These are phyloP conservation scores for Dorcus hopei DNA, from an alignment of 2,888 invertebrate genomes.

Conservation along the genomic window DNA sequence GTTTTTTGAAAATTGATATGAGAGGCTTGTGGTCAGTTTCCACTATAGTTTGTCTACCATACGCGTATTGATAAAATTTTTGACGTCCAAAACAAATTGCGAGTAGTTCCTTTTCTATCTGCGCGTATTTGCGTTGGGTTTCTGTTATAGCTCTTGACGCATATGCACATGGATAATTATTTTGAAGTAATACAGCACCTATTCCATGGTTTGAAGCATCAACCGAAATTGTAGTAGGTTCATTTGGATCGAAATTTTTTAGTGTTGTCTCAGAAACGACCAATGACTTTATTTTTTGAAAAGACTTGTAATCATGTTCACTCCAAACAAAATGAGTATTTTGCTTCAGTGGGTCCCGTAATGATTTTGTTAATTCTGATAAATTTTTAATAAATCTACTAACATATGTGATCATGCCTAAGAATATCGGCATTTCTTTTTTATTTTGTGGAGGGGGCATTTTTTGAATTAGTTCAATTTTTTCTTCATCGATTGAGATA, in stretches of 20 bases:
- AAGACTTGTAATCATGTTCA: not conserved
- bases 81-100: slow-evolving; percentile 23
- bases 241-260: not conserved
- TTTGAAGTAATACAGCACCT: slow-evolving; percentile 28
- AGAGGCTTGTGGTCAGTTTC: no score
- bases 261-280: not conserved
- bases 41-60: slow-evolving; percentile 14
- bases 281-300: slow-evolving; percentile 2
- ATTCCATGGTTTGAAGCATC: slow-evolving; percentile 31
- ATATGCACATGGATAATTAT: slow-evolving; percentile 30
- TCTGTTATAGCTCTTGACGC: slow-evolving; percentile 30
- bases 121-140: slow-evolving; percentile 30
- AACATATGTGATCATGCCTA: slow-evolving; percentile 13
- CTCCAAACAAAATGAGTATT: not conserved
- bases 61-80: slow-evolving; percentile 29
- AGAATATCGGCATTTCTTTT: slow-evolving; percentile 11
- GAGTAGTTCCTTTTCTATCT: slow-evolving; percentile 32
- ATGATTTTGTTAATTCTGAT: slow-evolving; percentile 6
- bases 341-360: slow-evolving; percentile 5
- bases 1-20: slow-evolving; percentile 14
- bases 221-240: slow-evolving; percentile 1
- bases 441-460: slow-evolving; percentile 7
- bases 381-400: slow-evolving; percentile 14
- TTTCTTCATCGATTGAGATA: slow-evolving; percentile 6
- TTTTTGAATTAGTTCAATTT: slow-evolving; percentile 12